Base-by-base conservation (phyloP, 2,888 invertebrate species). In the Eristalinus sepulchralis region DNA sequence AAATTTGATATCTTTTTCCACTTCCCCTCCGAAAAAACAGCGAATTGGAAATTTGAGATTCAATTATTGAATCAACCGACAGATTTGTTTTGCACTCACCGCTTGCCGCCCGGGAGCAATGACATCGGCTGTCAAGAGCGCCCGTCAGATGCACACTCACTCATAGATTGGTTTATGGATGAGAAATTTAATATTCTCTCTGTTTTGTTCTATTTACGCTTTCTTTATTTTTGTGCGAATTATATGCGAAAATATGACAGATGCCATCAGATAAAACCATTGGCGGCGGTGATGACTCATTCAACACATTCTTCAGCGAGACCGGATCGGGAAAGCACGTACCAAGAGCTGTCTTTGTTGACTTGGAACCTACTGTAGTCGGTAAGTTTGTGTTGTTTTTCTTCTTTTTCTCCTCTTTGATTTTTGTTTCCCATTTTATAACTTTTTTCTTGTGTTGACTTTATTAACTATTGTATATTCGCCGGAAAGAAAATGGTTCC, bases 361-460 rank as follows among this genome's bases (percentile, higher is more conserved):
- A 98, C 91, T 94, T 98, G 89, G 98, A 98, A 92, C 98, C 98
- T 78, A 98, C 98, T 88, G 98, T 98, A 47, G 97, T 98, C 76
- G 96, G 97, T 96, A 91, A 94, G 94, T 90, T 75, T 24, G 67
- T 55, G 11, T 34, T 20, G 5, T 10, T 5, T 20, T 79, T 34
- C 31, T 31, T 47, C 4, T 39, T 5, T 4, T 39, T 31, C 24
- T 59, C 22, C 20, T 20, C 17, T 47, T 17, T n/a, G 39, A 47
- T 55, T 67, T 27, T 47, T 9, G 34, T 55, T 57, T 71, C 17
- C 60, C 20, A 20, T 36, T 53, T 57, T 34, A n/a, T 36, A 10
- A 20, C 20, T 9, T 9, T 17, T 34, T 66, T n/a, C n/a, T 27
- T 53, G 2, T 60, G 1, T 31, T 39, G 36, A 27, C 6, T 60